These are phyloP conservation scores for Drosophila santomea DNA, from an alignment of 1,140 invertebrate species.

Conservation along the genomic window DNA sequence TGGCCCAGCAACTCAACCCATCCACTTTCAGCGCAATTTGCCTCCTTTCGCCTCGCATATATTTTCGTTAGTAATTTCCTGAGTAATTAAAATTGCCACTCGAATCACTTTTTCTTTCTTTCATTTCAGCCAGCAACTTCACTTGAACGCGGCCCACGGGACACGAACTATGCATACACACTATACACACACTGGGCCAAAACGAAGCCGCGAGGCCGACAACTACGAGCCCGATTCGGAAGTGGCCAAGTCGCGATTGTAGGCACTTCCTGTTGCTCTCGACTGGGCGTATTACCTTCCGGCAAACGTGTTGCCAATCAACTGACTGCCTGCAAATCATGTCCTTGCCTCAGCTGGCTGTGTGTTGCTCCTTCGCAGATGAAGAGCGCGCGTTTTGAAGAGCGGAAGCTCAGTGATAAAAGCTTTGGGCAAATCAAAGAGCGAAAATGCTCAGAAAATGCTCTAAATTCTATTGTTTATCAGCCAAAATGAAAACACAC, in stretches of 20 bases:
- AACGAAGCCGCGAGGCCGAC: conserved; percentile 11
- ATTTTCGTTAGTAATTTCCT: conserved; percentile 12
- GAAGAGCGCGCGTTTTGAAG: conserved; percentile 35
- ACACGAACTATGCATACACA: conserved; percentile 45
- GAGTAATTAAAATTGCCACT: conserved; percentile 49
- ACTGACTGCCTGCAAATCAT: conserved; percentile 75
- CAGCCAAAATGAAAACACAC: neutral
- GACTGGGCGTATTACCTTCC: conserved; percentile 70
- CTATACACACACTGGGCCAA: conserved; percentile 7
- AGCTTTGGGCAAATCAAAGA: conserved; percentile 40
- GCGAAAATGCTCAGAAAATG: conserved; percentile 4
- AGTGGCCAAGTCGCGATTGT: conserved; percentile 20
- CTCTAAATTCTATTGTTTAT: conserved; percentile 18
- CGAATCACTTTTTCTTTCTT: conserved; percentile 18
- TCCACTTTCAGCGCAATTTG: conserved; percentile 1
- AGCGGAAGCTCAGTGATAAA: conserved; percentile 54
- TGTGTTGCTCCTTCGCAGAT: neutral
- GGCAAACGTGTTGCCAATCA: conserved; percentile 84
- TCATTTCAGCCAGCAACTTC: conserved; percentile 13
- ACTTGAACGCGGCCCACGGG: conserved; percentile 14
- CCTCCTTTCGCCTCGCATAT: neutral
- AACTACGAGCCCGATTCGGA: conserved; percentile 41
- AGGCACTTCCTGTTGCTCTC: conserved; percentile 47
- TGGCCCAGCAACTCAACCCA: conserved; percentile 5
- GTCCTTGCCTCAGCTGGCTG: conserved; percentile 51